Base-by-base conservation (phyloP, 2,888 invertebrate genomes). In the Cataglyphis albicans region DNA sequence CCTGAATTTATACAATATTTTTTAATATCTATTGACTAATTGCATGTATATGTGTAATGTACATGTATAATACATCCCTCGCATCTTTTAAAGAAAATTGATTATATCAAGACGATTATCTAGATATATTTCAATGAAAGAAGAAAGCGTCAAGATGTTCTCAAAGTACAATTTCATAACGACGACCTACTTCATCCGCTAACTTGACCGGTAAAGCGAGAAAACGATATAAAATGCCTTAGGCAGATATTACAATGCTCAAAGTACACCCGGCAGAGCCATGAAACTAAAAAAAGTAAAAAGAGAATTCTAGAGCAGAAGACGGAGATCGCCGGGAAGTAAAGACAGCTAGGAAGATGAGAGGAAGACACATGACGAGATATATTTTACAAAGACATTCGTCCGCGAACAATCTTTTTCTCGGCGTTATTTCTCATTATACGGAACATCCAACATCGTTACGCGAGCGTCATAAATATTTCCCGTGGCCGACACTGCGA, bases 391-490 rank as follows among this genome's bases (percentile, higher is more conserved):
- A 84, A 82, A 81, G 84, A 82, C 81, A 63, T 74, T 80, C n/a
- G 12, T 68, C 25, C 55, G 29, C 38, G n/a, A 41, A 75, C 25
- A n/a, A 70, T 12, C 21, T n/a, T 44, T 44, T 80, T 44, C 65
- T 25, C 29, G 21, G 29, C 59, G 65, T 73, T 73, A 67, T 85
- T 84, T 88, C 84, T 88, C 88, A 83, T 89, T 88, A 88, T 63
- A 41, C 10, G 21, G 64, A 32, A 59, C 65, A 74, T 74, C 61
- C 78, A 63, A 29, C 55, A 52, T 63, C 63, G 38, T 72, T 61
- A 84, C 35, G 55, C 57, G 67, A 86, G 85, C 65, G 59, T 81
- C 75, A 80, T 88, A 88, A 89, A 89, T 89, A 89, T 84, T 83
- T 75, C 70, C 15, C 52, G 9, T n/a, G 41, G 41, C 68, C 41